phyloP scores from a whole-genome alignment of 2,888 invertebrate genomes.

The Pedicia rivosa region DNA sequence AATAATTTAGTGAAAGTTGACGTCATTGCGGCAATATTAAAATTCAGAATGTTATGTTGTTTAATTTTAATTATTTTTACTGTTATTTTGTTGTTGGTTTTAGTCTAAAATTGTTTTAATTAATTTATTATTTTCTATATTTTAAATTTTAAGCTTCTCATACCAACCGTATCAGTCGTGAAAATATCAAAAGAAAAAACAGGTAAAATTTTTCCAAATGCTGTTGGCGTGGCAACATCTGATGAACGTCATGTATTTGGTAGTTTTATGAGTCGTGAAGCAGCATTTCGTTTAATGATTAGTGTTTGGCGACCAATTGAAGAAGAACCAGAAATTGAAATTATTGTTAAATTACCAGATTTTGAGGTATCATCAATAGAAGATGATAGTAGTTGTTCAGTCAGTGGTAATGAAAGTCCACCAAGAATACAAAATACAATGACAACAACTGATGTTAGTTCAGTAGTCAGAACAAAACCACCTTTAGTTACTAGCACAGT shows the following conservation, averaged over 20 bases:
- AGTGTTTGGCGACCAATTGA: slow-evolving; percentile 44
- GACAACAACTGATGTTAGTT: slow-evolving; percentile 16
- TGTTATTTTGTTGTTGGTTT: too few relatives aligned
- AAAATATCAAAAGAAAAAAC: slow-evolving; percentile 87
- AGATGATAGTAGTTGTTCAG: slow-evolving; percentile 37
- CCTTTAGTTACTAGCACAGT: neutral
- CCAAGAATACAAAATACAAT: slow-evolving; percentile 15
- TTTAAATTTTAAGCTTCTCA: slow-evolving; percentile 49
- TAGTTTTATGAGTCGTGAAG: slow-evolving; percentile 75
- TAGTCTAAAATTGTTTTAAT: neutral
- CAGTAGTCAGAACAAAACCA: slow-evolving; percentile 11
- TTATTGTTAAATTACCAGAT: slow-evolving; percentile 21
- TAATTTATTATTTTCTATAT: neutral
- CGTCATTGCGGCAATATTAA: too few relatives aligned
- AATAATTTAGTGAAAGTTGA: too few relatives aligned
- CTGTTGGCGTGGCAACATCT: slow-evolving; percentile 65
- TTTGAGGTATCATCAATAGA: slow-evolving; percentile 30
- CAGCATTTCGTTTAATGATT: slow-evolving; percentile 73
- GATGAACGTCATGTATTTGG: slow-evolving; percentile 81
- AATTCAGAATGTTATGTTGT: too few relatives aligned
- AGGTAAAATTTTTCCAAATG: slow-evolving; percentile 86
- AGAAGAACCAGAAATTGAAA: slow-evolving; percentile 24
- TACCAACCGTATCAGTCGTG: slow-evolving; percentile 71
- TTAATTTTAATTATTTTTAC: too few relatives aligned
- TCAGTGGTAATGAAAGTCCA: slow-evolving; percentile 36